Base-by-base conservation (phyloP, 2,113 vertebrate genomes). In the Vanacampus margaritifer region DNA sequence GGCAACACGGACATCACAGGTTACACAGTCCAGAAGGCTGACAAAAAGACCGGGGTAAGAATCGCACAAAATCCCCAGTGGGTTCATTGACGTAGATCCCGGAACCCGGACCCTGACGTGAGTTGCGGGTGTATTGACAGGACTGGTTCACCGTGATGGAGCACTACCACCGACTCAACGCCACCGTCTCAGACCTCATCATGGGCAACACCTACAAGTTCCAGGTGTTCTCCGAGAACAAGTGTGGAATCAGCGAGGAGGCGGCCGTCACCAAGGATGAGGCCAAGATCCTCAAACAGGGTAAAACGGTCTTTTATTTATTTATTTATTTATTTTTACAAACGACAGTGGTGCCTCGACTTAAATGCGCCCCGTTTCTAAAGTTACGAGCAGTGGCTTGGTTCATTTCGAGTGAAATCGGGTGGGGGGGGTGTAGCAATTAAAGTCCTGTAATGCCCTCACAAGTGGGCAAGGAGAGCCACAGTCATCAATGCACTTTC, bases 111-210 rank as follows among this genome's bases (percentile, higher is more conserved):
- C 23, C 13, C 48, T 71, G 65, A 32, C 70, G 35, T 64, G 48
- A 23, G n/a, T 50, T 50, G 21, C 1, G 28, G 64, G 26, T 69
- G 71, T 69, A 9, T 56, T 61, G 23, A 3, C 80, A 99, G 97
- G 95, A 96, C 77, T 99, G 96, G 96, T 98, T 95, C 91, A 98
- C 93, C 0, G 96, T 93, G 11, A 65, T 95, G 90, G 97, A 98
- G 59, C 94, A 92, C 77, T 97, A 94, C 83, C 92, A 92, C 67
- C 93, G 94, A 41, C 90, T 94, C 75, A 95, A 92, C 72, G 97
- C 94, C 89, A 96, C 95, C 21, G 17, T 99, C 86, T 98, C 96
- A 0, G 95, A 98, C 91, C 94, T 99, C 84, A 94, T 99, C 83
- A 93, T 98, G 53, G 97, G 97, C 73, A 99, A 99, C 76, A 90